These are phyloP conservation scores for Cistogaster globosa DNA, from an alignment of 2,888 invertebrate genomes.

Conservation along the genomic window DNA sequence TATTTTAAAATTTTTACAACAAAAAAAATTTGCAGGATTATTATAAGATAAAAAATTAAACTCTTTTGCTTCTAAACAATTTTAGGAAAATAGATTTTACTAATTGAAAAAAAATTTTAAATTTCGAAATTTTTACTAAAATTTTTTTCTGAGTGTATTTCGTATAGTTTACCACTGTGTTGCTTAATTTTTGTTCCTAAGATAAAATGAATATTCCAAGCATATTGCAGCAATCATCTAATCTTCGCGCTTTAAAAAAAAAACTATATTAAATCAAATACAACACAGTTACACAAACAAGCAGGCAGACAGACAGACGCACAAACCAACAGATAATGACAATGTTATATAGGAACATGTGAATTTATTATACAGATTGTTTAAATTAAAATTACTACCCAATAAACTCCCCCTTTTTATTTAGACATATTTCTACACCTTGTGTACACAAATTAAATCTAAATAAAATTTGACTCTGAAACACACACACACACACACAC, in stretches of 20 bases:
- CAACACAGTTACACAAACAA: slow-evolving; percentile 3
- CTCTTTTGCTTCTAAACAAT: not conserved
- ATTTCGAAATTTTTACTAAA: not conserved
- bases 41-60: too few relatives aligned
- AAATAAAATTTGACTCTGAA: slow-evolving; percentile 31
- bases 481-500: slow-evolving; percentile 12
- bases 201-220: slow-evolving; percentile 73
- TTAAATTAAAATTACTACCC: slow-evolving; percentile 47
- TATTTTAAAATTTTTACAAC: too few relatives aligned
- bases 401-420: slow-evolving; percentile 59
- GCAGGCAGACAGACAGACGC: not conserved
- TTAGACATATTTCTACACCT: slow-evolving; percentile 47
- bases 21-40: too few relatives aligned
- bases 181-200: slow-evolving; percentile 15
- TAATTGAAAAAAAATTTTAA: not conserved
- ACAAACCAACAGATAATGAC: not conserved
- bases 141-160: slow-evolving; percentile 30
- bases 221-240: slow-evolving; percentile 83
- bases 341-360: not conserved
- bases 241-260: slow-evolving; percentile 81
- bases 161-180: slow-evolving; percentile 9
- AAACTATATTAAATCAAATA: slow-evolving; percentile 60
- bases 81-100: too few relatives aligned
- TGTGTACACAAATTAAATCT: slow-evolving; percentile 64
- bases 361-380: slow-evolving; percentile 11